phyloP scores from a whole-genome alignment of 2,113 vertebrate species.

The Passer montanus region DNA sequence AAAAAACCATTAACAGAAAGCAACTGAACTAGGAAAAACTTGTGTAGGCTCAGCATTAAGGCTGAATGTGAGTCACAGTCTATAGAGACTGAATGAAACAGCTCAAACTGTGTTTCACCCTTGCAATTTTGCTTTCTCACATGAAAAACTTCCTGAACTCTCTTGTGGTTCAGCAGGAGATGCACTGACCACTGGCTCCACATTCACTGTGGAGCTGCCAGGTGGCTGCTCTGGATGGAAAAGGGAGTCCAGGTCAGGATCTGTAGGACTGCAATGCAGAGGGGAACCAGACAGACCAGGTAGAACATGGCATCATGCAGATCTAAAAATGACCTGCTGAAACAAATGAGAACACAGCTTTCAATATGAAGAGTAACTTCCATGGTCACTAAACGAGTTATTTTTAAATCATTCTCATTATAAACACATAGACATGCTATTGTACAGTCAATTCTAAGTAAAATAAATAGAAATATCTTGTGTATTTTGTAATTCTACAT shows the following conservation, averaged over 20 bases:
- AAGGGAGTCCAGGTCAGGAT: constrained; percentile 85
- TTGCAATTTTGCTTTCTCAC: not conserved
- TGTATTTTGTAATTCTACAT: not conserved
- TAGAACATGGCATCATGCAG: constrained; percentile 85
- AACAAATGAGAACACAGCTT: constrained; percentile 9
- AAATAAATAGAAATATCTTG: not conserved
- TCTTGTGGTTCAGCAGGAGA: constrained; percentile 41
- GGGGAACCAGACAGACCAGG: constrained; percentile 84
- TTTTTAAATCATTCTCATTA: not conserved
- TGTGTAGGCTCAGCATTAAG: not conserved
- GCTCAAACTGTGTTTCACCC: not conserved
- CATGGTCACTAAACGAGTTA: not conserved
- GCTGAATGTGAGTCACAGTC: not conserved
- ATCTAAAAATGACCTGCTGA: constrained; percentile 71
- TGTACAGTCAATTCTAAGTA: not conserved
- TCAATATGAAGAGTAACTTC: not conserved
- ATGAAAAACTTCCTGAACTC: not conserved
- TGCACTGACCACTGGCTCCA: not conserved
- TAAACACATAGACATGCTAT: not conserved
- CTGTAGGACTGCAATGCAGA: constrained; percentile 78
- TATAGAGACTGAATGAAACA: not conserved
- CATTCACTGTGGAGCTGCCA: not conserved
- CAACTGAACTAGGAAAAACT: not conserved
- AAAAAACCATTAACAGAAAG: not conserved
- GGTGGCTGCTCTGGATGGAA: constrained; percentile 85